Percentiles rank a stretch among this genome's conserved stretches.
Evolutionary conservation across 2,113 vertebrate genomes (phyloP).

Genomic region (Megaceryle torquata): DNA sequence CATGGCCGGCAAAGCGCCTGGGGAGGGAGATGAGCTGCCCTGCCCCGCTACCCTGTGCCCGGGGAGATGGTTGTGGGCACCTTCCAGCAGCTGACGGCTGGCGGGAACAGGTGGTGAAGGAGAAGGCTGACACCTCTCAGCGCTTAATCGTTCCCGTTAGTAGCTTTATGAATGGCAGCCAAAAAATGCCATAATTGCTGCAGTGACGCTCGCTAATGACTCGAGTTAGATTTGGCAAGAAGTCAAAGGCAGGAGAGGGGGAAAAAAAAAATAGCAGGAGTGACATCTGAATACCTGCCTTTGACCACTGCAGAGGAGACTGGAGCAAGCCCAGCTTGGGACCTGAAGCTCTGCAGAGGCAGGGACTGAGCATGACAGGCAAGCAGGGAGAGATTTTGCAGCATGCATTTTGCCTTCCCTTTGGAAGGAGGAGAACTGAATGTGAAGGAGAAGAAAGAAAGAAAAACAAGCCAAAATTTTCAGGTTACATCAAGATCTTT

Average conservation of each 20-base stretch:
- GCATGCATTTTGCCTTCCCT: neutral
- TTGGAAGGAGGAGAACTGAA: neutral
- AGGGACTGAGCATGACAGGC: fast-evolving
- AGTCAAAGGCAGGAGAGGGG: conserved; percentile 15
- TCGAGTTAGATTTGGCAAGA: conserved; percentile 38
- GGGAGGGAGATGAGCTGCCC: neutral
- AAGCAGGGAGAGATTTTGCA: neutral
- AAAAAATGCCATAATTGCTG: conserved; percentile 62
- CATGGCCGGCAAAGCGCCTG: fast-evolving
- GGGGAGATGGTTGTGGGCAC: neutral
- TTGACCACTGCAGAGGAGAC: neutral
- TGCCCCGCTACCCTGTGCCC: fast-evolving
- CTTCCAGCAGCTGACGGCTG: neutral
- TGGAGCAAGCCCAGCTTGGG: neutral
- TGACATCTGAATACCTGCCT: neutral
- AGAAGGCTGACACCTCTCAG: conserved; percentile 37
- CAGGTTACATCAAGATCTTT: neutral
- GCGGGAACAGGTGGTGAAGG: conserved; percentile 48
- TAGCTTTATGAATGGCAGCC: conserved; percentile 55
- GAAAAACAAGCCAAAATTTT: neutral
- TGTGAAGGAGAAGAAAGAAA: neutral
- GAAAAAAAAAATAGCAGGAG: neutral
- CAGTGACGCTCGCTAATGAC: conserved; percentile 45
- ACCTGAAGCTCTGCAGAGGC: neutral
- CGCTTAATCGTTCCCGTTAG: conserved; percentile 40